These are phyloP conservation scores for Drosophila novamexicana DNA, from an alignment of 1,140 invertebrate genomes.

Conservation along the genomic window DNA sequence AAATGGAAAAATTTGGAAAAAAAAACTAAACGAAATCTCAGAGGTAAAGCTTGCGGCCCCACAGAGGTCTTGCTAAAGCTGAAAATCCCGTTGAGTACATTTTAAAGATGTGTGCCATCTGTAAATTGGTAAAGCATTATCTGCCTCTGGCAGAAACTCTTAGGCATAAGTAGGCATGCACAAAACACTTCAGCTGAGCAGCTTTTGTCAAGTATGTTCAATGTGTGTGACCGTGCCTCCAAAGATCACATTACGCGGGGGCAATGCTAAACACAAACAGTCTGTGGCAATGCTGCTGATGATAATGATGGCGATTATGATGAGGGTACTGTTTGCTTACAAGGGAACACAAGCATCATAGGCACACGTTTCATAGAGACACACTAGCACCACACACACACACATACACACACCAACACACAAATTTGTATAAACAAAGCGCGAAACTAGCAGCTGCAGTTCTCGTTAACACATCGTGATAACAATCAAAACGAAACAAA, in stretches of 20 bases:
- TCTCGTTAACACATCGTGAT: slow-evolving; percentile 60
- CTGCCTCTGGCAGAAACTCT: slow-evolving; percentile 32
- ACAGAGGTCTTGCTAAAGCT: no score
- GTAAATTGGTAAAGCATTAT: slow-evolving; percentile 32
- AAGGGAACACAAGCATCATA: slow-evolving; percentile 52
- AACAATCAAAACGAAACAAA: slow-evolving; percentile 74
- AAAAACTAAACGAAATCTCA: no score
- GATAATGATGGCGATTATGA: slow-evolving; percentile 46
- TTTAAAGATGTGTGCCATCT: background rate
- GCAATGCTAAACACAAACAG: slow-evolving; percentile 73
- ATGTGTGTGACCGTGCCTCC: slow-evolving; percentile 6
- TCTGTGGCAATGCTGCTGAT: slow-evolving; percentile 42
- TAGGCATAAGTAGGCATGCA: slow-evolving; percentile 1
- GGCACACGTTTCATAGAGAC: background rate
- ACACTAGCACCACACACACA: slow-evolving; percentile 1
- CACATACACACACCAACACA: slow-evolving; percentile 9
- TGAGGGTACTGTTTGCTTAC: slow-evolving; percentile 68
- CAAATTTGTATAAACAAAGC: slow-evolving; percentile 52
- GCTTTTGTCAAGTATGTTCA: slow-evolving; percentile 9
- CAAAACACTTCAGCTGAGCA: slow-evolving; percentile 9
- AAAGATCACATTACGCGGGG: slow-evolving; percentile 70
- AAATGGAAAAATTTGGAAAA: no score
- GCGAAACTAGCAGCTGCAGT: slow-evolving; percentile 55
- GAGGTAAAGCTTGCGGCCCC: no score
- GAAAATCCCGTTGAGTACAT: background rate